Evolutionary conservation across 2,113 vertebrate genomes (phyloP), one percentile per base, ranked within the genome.

Genomic region (Callospermophilus lateralis): DNA sequence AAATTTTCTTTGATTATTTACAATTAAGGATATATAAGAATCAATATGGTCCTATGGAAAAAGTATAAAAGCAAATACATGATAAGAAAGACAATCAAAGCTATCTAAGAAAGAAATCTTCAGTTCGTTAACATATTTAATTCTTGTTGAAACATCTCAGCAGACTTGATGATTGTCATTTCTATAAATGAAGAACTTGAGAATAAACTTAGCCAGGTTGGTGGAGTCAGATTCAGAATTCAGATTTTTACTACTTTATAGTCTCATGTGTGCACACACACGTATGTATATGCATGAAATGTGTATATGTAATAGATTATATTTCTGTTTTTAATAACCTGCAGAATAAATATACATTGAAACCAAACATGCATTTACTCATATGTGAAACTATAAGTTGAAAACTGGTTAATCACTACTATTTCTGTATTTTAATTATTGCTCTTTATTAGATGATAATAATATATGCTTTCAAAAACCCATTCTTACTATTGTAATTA

Each of bases 271-370:
- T 1, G 22, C 55, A 2, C 55, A 24, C 20, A 58, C 73, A 93
- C 15, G 42, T 16, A 32, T 20, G 22, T 7, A 58, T 20, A 58
- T 7, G 30, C 28, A 65, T 12, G 26, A 28, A 65, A 11, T 30
- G 11, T 65, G 11, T 65, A 32, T 80, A 10, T 86, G 20, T 58
- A 58, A 58, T 58, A 58, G 55, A 58, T 96, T 94, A 89, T 22
- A 68, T 95, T 92, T 94, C 53, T 72, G 58, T 55, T 72, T 84
- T 86, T 85, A 83, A 65, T 87, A 48, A 84, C 17, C 28, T 89
- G 16, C 22, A 81, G 39, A 81, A 74, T 84, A 87, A 86, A 68
- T 48, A 61, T n/a, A 28, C 8, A 53, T 67, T 68, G 76, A 89
- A 61, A 80, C 42, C 42, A 90, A 30, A 22, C 26, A 74, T 39